phyloP scores from a whole-genome alignment of 64 coral and sea anemone genomes.

The Montipora capricornis region DNA sequence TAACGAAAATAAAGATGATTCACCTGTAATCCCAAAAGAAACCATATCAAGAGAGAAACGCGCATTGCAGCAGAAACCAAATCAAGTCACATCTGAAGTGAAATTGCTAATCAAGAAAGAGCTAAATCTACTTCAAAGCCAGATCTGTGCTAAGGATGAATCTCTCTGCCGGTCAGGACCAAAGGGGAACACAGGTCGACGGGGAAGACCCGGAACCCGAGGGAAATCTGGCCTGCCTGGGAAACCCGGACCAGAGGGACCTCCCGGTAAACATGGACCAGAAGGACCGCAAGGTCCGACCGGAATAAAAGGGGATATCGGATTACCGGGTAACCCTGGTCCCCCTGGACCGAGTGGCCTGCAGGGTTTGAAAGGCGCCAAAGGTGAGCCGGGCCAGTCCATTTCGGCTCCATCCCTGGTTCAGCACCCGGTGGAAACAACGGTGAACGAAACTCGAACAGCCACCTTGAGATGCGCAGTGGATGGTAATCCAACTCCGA shows the following conservation, averaged over 20 bases:
- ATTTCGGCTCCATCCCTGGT: constrained; percentile 54
- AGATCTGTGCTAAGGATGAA: constrained; percentile 60
- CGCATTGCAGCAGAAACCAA: not conserved
- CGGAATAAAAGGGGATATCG: constrained; percentile 44
- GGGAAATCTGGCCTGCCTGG: constrained; percentile 25
- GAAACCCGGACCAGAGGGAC: constrained; percentile 28
- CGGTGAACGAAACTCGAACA: constrained; percentile 46
- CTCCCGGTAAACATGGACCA: constrained; percentile 70
- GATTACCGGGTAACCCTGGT: constrained; percentile 45
- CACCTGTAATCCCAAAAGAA: not conserved
- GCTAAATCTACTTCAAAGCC: constrained; percentile 30
- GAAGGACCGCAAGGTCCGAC: constrained; percentile 21
- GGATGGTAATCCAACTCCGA: constrained; percentile 59
- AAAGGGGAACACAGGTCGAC: constrained; percentile 56
- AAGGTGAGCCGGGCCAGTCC: constrained; percentile 58
- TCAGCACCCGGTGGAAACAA: constrained; percentile 18
- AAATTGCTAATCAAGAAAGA: constrained; percentile 22
- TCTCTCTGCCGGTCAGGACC: constrained; percentile 62
- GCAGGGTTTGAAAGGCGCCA: constrained; percentile 40
- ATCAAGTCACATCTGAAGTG: not conserved
- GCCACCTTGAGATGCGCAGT: constrained; percentile 66
- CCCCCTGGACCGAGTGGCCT: constrained; percentile 49
- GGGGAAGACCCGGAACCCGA: constrained; percentile 52
- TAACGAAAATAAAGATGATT: not conserved
- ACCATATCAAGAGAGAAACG: not conserved